Evolutionary conservation across 2,888 invertebrate genomes (phyloP).

Genomic region (Andrena fulva): DNA sequence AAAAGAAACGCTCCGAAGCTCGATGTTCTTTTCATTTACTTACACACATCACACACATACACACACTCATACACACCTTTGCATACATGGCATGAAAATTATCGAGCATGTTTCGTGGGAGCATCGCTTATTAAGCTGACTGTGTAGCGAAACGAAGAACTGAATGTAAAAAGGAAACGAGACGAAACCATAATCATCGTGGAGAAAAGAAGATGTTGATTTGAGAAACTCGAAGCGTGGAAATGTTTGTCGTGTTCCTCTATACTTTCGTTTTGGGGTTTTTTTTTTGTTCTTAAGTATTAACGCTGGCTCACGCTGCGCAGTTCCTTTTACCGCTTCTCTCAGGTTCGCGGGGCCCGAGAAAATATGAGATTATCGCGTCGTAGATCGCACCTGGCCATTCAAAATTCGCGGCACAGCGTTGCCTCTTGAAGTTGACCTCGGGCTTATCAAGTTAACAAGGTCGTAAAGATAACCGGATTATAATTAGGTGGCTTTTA

Average conservation of each 20-base stretch:
- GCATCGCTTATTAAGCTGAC: slow-evolving; percentile 59
- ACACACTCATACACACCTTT: slow-evolving; percentile 13
- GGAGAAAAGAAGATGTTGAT: neutral
- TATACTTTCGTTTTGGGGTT: slow-evolving; percentile 10
- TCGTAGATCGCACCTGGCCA: slow-evolving; percentile 19
- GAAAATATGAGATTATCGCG: neutral
- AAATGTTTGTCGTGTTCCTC: neutral
- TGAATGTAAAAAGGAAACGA: slow-evolving; percentile 21
- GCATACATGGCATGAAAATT: slow-evolving; percentile 58
- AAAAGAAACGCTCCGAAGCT: slow-evolving; percentile 48
- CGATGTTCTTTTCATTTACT: slow-evolving; percentile 44
- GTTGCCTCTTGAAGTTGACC: neutral
- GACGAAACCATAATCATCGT: neutral
- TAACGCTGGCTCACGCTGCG: neutral
- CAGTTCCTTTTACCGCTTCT: slow-evolving; percentile 4
- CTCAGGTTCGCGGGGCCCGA: neutral
- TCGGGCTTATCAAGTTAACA: slow-evolving; percentile 10
- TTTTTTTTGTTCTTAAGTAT: neutral
- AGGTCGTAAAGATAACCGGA: slow-evolving; percentile 13
- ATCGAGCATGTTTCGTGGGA: slow-evolving; percentile 60
- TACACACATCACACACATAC: slow-evolving; percentile 1
- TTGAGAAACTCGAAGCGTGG: slow-evolving; percentile 5
- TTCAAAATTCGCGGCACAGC: slow-evolving; percentile 11
- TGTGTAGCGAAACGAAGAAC: slow-evolving; percentile 53
- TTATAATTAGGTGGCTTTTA: slow-evolving; percentile 22